These are phyloP conservation scores for Listronotus oregonensis DNA, from an alignment of 1,140 invertebrate species.

Conservation along the genomic window DNA sequence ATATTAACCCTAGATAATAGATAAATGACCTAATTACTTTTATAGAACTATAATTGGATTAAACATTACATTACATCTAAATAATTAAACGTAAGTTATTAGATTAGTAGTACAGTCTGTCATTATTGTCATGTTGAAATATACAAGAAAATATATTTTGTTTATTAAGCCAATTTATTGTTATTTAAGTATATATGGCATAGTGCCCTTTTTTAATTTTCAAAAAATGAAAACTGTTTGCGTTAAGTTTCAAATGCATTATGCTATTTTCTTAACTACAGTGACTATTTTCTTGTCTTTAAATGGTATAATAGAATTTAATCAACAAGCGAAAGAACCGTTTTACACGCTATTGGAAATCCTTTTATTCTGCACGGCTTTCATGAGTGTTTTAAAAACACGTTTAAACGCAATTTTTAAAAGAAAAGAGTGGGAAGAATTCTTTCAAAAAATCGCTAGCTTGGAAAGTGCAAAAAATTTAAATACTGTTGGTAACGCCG, in stretches of 20 bases:
- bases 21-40: too few species aligned
- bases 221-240: not conserved
- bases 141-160: not conserved
- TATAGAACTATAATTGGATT: too few species aligned
- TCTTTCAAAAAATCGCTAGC: not conserved
- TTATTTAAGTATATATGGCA: not conserved
- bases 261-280: not conserved
- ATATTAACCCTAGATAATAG: too few species aligned
- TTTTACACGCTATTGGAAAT: not conserved
- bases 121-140: not conserved
- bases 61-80: not conserved
- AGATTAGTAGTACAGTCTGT: too few species aligned
- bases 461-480: not conserved
- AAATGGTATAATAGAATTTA: not conserved
- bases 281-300: not conserved
- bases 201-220: slow-evolving; percentile 6
- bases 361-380: not conserved
- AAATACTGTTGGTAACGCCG: not conserved
- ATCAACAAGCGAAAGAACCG: not conserved
- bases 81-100: not conserved
- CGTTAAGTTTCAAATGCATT: not conserved
- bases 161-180: not conserved
- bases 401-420: not conserved
- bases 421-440: not conserved
- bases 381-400: not conserved